phyloP scores from a whole-genome alignment of 1,140 invertebrate genomes.

The Pemphigus obesinymphae region DNA sequence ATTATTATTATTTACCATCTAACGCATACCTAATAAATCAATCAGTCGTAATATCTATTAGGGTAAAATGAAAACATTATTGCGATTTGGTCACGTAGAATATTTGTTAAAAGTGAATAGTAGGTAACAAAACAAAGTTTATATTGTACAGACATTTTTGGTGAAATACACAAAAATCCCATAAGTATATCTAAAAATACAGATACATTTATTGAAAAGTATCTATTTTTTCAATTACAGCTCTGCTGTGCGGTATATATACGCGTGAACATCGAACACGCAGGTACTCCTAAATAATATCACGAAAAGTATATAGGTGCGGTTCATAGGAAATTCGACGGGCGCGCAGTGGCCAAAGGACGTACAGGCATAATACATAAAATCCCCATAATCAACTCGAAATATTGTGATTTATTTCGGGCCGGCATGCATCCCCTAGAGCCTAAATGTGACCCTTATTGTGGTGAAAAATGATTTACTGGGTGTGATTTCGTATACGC shows the following conservation, averaged over 20 bases:
- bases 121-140: too few species aligned
- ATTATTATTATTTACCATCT: too few species aligned
- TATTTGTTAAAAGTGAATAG: too few species aligned
- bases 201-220: too few species aligned
- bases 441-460: background rate
- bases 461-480: background rate
- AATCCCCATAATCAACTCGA: background rate
- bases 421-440: background rate
- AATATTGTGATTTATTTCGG: background rate
- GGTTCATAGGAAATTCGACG: background rate
- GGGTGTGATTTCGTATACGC: background rate
- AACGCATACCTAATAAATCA: too few species aligned
- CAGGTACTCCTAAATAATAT: background rate
- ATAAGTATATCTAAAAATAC: too few species aligned
- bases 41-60: too few species aligned
- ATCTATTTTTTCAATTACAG: too few species aligned
- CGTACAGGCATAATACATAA: background rate
- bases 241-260: background rate
- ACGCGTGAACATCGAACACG: background rate
- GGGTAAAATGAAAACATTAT: too few species aligned
- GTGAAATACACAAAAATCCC: too few species aligned
- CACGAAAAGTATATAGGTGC: background rate
- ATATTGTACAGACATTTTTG: too few species aligned
- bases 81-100: too few species aligned
- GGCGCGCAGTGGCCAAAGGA: background rate